Base-by-base conservation (phyloP, 1,140 invertebrate genomes). In the Ostrea denselamellosa region DNA sequence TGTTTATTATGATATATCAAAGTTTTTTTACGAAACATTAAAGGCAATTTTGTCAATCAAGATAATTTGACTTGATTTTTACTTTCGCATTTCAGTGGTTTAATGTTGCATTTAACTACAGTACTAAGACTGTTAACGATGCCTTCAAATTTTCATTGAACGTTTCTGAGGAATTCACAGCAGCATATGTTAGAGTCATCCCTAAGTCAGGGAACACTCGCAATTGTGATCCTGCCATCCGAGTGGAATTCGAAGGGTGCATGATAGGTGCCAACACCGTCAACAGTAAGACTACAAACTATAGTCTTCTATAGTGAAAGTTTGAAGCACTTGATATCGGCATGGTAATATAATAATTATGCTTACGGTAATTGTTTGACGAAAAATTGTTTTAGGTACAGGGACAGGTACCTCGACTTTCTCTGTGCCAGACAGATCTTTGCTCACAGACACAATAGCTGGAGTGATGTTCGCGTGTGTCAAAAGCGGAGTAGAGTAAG, bases 391-490 rank as follows among this genome's bases (percentile, higher is more conserved):
- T 53, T 22, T 52, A 53, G 82, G 44, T 83, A 52, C 53, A 8
- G 51, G n/a, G 0, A 53, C 19, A 44, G n/a, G 44, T 52, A 77
- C 34, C n/a, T 22, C 22, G 14, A 28, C 19, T 62, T 22, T 52
- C 44, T 2, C 58, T 25, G 8, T 87, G 14, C n/a, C 52, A 0
- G 56, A 65, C 10, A 83, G 86, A 19, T 68, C 56, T 56, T 34
- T 83, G 0, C 28, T 87, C 4, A 82, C 62, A 56, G 86, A 87
- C 25, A 22, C 28, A 44, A 52, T 87, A 5, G 51, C 25, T 17
- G 86, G 81, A 12, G 65, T n/a, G 2, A 87, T 87, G 19, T 87
- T 83, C 58, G 86, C 58, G 17, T 87, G 86, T 25, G 68, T 87
- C 9, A 51, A 65, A n/a, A 84, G 22, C 51, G 86, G 51, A 65